Evolutionary conservation across 2,888 invertebrate species (phyloP).

Genomic region (Atethmia centrago): DNA sequence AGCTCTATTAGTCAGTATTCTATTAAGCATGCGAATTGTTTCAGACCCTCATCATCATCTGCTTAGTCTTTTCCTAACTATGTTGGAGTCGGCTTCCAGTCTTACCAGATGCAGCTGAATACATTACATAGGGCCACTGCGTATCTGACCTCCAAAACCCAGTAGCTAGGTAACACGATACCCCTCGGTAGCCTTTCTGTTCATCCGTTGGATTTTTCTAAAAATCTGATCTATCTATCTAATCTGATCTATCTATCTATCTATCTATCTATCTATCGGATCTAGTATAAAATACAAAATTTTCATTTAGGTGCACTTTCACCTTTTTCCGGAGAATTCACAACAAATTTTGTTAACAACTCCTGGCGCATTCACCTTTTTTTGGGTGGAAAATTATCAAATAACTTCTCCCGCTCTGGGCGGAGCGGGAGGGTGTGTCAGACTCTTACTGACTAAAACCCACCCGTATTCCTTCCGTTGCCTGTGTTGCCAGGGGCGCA

Average conservation of each 20-base stretch:
- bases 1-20: no score
- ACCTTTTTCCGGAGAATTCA: background rate
- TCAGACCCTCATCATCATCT: background rate
- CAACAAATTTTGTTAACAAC: conserved; percentile 15
- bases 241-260: no score
- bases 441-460: no score
- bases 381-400: no score
- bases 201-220: background rate
- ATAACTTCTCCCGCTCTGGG: no score
- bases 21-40: no score
- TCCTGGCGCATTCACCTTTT: conserved; percentile 40
- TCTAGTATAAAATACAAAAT: no score
- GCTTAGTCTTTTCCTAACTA: background rate
- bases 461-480: no score
- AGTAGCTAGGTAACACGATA: background rate
- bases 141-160: background rate
- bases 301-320: background rate
- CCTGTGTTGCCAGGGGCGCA: no score
- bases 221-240: no score
- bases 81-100: background rate
- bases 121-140: background rate
- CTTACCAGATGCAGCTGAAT: background rate
- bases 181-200: background rate
- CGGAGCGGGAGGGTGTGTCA: no score
- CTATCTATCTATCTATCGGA: no score